Evolutionary conservation across 2,797 vertebrate species (phyloP).

Genomic region (Clarias laeviceps): DNA sequence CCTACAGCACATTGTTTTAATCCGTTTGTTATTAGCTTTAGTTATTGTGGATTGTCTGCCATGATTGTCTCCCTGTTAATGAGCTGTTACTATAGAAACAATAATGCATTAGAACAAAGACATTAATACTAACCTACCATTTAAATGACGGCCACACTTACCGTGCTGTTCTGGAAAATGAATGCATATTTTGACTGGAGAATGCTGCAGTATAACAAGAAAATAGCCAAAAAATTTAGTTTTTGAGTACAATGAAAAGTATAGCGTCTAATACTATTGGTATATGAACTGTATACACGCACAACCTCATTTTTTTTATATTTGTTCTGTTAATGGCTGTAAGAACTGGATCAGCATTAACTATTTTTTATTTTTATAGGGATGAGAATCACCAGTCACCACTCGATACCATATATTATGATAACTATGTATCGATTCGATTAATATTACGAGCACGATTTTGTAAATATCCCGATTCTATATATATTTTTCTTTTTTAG

Average conservation of each 20-base stretch:
- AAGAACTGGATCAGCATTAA: not conserved
- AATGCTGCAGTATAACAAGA: not conserved
- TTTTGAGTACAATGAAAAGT: not conserved
- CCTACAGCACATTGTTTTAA: not conserved
- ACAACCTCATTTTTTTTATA: not conserved
- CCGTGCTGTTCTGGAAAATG: not conserved
- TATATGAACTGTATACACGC: conserved; percentile 27
- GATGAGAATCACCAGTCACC: too few species aligned
- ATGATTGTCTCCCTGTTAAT: not conserved
- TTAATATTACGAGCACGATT: too few species aligned
- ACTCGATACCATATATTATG: too few species aligned
- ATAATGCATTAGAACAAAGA: not conserved
- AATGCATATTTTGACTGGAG: not conserved
- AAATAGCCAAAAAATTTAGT: not conserved
- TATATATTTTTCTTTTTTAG: too few species aligned
- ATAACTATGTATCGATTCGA: too few species aligned
- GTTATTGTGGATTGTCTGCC: not conserved
- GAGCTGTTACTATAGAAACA: conserved; percentile 1
- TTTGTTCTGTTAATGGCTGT: conserved; percentile 7
- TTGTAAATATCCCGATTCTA: too few species aligned
- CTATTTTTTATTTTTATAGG: too few species aligned
- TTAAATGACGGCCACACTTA: not conserved
- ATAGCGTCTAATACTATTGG: not conserved
- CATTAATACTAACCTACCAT: not conserved
- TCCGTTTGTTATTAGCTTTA: not conserved